A percentile compares a stretch with the other conserved stretches of the same genome.
phyloP scores from a whole-genome alignment of 2,888 invertebrate genomes.

The Lepetodrilus schrolli region DNA sequence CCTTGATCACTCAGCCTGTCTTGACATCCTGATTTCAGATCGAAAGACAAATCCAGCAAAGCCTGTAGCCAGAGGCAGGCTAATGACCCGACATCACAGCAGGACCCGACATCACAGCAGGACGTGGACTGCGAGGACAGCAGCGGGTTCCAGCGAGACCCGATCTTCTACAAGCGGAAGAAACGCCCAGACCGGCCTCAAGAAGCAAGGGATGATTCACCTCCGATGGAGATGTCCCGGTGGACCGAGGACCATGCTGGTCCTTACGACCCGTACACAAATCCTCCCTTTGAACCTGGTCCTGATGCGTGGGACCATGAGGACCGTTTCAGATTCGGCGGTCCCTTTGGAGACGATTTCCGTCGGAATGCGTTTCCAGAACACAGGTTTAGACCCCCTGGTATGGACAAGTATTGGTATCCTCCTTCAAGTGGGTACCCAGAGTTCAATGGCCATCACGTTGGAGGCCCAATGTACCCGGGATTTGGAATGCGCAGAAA shows the following conservation, averaged over 20 bases:
- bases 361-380: background rate
- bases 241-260: background rate
- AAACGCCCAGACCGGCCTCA: background rate
- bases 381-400: background rate
- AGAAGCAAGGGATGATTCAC: background rate
- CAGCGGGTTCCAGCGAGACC: background rate
- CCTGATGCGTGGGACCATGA: background rate
- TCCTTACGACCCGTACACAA: background rate
- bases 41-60: too few relatives aligned
- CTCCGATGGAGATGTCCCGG: background rate
- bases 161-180: constrained; percentile 2
- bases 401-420: background rate
- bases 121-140: too few relatives aligned
- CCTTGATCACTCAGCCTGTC: too few relatives aligned
- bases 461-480: background rate
- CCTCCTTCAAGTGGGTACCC: background rate
- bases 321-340: background rate
- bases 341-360: background rate
- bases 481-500: background rate
- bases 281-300: too few relatives aligned
- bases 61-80: too few relatives aligned
- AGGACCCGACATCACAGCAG: too few relatives aligned
- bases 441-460: background rate
- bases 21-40: too few relatives aligned
- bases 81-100: too few relatives aligned